These are phyloP conservation scores for Pitangus sulphuratus DNA, from an alignment of 2,797 vertebrate genomes.

Conservation along the genomic window DNA sequence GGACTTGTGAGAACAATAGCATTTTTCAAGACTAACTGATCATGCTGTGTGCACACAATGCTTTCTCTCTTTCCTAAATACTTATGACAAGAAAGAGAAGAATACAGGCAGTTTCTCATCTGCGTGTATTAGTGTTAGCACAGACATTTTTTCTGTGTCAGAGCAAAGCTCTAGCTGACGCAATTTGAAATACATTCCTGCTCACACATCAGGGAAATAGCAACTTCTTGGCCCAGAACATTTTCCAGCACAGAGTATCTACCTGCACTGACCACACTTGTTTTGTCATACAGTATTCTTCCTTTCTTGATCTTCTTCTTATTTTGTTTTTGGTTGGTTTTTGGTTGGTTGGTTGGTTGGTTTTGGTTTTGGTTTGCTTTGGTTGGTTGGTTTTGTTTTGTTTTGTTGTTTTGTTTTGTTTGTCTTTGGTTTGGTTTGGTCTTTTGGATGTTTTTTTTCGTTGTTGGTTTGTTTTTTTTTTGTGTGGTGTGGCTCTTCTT, in stretches of 20 bases:
- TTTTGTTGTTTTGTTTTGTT: background rate
- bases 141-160: background rate
- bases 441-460: background rate
- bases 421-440: background rate
- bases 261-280: fast-evolving
- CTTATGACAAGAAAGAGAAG: background rate
- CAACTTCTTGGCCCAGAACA: background rate
- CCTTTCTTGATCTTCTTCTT: background rate
- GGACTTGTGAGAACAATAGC: background rate
- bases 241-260: fast-evolving
- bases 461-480: background rate
- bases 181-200: background rate
- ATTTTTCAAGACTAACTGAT: background rate
- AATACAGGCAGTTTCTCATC: background rate
- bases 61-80: background rate
- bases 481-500: background rate
- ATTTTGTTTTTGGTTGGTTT: background rate
- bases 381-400: background rate
- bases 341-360: background rate
- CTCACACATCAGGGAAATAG: background rate
- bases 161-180: background rate
- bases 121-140: background rate
- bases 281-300: background rate
- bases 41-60: background rate
- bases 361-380: background rate